phyloP scores from a whole-genome alignment of 2,797 vertebrate species.

The Scomberomorus guttatus region DNA sequence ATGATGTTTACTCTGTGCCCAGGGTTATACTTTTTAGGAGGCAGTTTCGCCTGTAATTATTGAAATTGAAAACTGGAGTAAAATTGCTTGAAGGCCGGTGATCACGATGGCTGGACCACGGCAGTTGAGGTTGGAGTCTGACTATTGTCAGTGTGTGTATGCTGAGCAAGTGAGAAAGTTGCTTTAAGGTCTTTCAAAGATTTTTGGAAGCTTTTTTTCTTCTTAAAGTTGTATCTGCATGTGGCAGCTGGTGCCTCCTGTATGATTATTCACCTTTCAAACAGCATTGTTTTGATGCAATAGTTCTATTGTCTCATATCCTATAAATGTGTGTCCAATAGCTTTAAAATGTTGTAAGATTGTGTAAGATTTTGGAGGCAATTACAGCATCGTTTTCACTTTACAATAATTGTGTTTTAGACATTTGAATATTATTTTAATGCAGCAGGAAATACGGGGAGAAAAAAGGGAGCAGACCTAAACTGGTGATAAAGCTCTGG shows the following conservation, averaged over 20 bases:
- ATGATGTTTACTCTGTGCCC: constrained; percentile 19
- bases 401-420: neutral
- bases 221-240: neutral
- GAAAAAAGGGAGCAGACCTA: neutral
- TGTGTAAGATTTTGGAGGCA: neutral
- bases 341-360: too few relatives aligned
- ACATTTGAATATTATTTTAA: neutral
- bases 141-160: constrained; percentile 31
- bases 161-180: constrained; percentile 34
- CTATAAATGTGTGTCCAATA: neutral
- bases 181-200: constrained; percentile 18
- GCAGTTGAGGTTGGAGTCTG: constrained; percentile 34
- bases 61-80: constrained; percentile 51
- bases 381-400: neutral
- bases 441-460: neutral
- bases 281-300: neutral
- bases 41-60: constrained; percentile 52
- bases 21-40: constrained; percentile 29
- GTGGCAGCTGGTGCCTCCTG: constrained; percentile 17
- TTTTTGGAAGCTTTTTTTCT: neutral
- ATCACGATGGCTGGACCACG: constrained; percentile 22
- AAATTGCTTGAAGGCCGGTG: constrained; percentile 24
- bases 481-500: neutral
- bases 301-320: neutral
- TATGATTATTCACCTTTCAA: neutral